Percentiles rank a stretch among this genome's conserved stretches.
phyloP scores from a whole-genome alignment of 2,113 vertebrate genomes.

The Naja naja region DNA sequence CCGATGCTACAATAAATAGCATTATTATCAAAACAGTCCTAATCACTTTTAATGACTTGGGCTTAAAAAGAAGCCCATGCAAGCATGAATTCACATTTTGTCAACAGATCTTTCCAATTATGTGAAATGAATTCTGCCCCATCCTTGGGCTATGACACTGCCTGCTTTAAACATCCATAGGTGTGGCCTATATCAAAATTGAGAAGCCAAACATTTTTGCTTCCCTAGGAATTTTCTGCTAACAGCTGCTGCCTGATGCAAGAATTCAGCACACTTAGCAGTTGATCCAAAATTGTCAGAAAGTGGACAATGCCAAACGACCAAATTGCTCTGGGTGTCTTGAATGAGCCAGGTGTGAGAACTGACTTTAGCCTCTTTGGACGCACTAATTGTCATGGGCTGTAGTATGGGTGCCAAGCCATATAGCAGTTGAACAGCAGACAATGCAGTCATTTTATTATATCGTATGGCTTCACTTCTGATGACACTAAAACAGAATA shows the following conservation, averaged over 20 bases:
- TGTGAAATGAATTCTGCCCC: not conserved
- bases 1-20: conserved; percentile 40
- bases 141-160: not conserved
- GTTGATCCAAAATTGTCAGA: not conserved
- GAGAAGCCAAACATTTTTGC: not conserved
- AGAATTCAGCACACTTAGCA: not conserved
- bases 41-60: conserved; percentile 41
- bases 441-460: conserved; percentile 45
- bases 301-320: not conserved
- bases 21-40: conserved; percentile 31
- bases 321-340: not conserved
- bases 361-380: not conserved
- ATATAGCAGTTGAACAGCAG: conserved; percentile 34
- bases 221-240: not conserved
- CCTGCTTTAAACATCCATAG: not conserved
- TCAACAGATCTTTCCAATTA: not conserved
- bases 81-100: conserved; percentile 36
- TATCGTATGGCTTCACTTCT: conserved; percentile 15
- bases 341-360: not conserved
- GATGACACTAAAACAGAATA: conserved; percentile 22
- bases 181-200: not conserved
- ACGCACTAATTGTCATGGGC: not conserved
- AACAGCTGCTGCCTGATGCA: not conserved
- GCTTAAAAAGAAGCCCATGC: conserved; percentile 2
- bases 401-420: conserved; percentile 32